Conservation (phyloP, 2,888 invertebrate species). For the Leptopilina drosophilae region DNA sequence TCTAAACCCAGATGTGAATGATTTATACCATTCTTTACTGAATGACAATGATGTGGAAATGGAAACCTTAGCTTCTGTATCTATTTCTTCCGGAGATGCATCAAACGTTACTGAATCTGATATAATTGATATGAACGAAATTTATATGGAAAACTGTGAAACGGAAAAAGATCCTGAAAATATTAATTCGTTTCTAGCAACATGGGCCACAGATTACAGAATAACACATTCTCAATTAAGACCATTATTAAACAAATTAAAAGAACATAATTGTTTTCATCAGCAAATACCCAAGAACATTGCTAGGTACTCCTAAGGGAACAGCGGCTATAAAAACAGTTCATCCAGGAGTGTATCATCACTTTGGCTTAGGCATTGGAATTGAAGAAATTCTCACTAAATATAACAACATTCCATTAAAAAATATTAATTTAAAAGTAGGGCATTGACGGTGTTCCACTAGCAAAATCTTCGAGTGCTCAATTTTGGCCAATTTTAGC, state of each 20-base stretch:
- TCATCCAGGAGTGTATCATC: background rate
- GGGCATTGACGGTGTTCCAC: conserved; percentile 9
- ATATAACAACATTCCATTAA: background rate
- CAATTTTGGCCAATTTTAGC: conserved; percentile 25
- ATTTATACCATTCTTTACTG: too few relatives aligned
- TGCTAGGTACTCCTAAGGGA: background rate
- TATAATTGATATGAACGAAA: background rate
- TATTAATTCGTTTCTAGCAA: background rate
- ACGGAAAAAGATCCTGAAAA: background rate
- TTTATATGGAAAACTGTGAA: background rate
- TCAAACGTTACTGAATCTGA: background rate
- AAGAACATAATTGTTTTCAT: background rate
- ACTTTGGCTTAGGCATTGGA: background rate
- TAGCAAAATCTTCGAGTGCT: background rate
- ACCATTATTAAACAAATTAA: background rate
- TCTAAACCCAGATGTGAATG: too few relatives aligned
- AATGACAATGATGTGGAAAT: too few relatives aligned
- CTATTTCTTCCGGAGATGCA: background rate
- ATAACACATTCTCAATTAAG: background rate
- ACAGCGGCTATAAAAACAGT: background rate
- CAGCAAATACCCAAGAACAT: background rate
- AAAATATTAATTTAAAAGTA: background rate
- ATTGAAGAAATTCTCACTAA: background rate
- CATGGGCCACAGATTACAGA: background rate
- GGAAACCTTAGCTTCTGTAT: background rate